Evolutionary conservation across 2,113 vertebrate species (phyloP).

Genomic region (Neopipo cinnamomea): DNA sequence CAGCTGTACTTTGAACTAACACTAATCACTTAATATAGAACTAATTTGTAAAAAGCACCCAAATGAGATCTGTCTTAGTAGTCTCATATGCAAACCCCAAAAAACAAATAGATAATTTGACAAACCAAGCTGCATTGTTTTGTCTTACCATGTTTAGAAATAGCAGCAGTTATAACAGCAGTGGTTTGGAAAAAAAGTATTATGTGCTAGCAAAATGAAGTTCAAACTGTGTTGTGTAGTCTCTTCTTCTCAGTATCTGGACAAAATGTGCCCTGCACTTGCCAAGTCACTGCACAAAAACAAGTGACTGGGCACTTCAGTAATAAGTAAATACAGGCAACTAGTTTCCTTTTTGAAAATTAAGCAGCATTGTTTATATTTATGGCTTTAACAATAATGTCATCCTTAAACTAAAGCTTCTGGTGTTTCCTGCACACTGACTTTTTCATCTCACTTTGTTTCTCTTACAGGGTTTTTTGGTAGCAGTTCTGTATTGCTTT

Average conservation of each 20-base stretch:
- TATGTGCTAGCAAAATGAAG: background rate
- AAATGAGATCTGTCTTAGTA: background rate
- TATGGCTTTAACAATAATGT: background rate
- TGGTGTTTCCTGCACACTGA: background rate
- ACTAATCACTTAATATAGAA: background rate
- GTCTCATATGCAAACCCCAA: background rate
- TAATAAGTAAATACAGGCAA: background rate
- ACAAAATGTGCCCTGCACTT: background rate
- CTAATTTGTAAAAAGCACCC: background rate
- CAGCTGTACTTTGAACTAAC: background rate
- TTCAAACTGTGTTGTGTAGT: background rate
- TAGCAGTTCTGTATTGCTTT: conserved; percentile 93
- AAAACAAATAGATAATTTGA: background rate
- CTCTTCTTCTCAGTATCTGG: background rate
- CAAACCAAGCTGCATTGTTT: background rate
- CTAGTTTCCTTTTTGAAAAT: background rate
- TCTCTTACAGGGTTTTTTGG: conserved; percentile 84
- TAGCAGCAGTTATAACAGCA: background rate
- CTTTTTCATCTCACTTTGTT: background rate
- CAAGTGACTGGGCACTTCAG: background rate
- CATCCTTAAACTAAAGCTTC: background rate
- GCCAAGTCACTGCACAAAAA: background rate
- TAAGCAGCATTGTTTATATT: background rate
- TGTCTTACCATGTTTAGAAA: background rate
- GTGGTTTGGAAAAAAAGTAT: background rate